Conservation (phyloP, 2,888 invertebrate genomes). For the Acheta domesticus region DNA sequence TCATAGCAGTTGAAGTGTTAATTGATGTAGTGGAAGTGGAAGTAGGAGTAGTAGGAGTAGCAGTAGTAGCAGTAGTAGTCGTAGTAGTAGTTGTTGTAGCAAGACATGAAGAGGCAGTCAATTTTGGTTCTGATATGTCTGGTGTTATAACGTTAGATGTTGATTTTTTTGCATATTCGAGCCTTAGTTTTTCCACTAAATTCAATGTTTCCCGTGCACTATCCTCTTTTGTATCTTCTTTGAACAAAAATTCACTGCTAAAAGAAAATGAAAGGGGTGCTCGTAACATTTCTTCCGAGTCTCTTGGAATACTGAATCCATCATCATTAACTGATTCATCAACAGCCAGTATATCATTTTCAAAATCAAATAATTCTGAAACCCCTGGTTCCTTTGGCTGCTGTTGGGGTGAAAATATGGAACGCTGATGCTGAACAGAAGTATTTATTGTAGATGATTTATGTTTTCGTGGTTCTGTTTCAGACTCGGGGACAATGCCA, state of each 20-base stretch:
- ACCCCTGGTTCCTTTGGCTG: conserved; percentile 54
- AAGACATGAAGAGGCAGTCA: conserved; percentile 30
- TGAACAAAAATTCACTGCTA: conserved; percentile 64
- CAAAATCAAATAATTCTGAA: conserved; percentile 62
- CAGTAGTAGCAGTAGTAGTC: neutral
- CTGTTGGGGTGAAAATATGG: conserved; percentile 70
- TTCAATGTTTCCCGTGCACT: conserved; percentile 79
- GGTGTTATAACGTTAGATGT: conserved; percentile 53
- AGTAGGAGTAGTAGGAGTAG: neutral
- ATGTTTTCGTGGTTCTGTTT: too few relatives aligned
- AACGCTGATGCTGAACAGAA: conserved; percentile 46
- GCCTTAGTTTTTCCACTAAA: conserved; percentile 76
- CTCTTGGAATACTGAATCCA: conserved; percentile 60
- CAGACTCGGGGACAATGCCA: neutral
- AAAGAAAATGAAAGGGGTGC: conserved; percentile 56
- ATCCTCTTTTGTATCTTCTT: conserved; percentile 77
- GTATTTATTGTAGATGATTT: conserved; percentile 38
- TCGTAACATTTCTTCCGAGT: conserved; percentile 58
- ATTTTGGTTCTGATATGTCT: conserved; percentile 43
- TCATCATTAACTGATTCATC: conserved; percentile 60
- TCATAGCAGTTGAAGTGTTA: neutral
- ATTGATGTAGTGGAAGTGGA: neutral
- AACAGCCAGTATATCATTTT: conserved; percentile 57
- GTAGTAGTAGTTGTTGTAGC: neutral
- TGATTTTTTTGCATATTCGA: conserved; percentile 67